Evolutionary conservation across 2,113 vertebrate species (phyloP), one percentile per base, ranked within the genome.

Genomic region (Holacanthus passer): DNA sequence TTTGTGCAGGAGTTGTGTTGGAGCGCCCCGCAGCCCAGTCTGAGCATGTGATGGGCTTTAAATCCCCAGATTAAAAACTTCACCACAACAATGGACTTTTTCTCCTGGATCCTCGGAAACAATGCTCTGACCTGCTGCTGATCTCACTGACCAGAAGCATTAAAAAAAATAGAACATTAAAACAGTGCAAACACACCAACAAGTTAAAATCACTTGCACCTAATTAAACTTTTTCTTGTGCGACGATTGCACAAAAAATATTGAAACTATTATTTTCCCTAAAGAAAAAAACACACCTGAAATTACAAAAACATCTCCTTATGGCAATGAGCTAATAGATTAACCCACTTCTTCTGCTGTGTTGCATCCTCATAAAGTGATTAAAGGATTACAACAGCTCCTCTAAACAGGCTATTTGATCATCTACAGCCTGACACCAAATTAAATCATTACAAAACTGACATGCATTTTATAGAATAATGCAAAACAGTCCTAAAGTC

Each of bases 1-100:
- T 69, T 65, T 53, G 64, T 67, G 72, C 77, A 43, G 86, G n/a
- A 65, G 62, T 79, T 69, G 78, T 63, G 63, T 17, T 19, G 1
- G 50, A 68, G 55, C 64, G 59, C 70, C 81, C 68, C 58, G 85
- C 82, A 45, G 70, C 82, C 70, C 79, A 22, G 80, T 75, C 85
- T 32, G 90, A 88, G 73, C 94, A 94, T 92, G 95, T 95, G 94
- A 95, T 91, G 91, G 78, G 77, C 77, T 84, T 89, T 83, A 92
- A 94, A 94, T 90, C 92, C 92, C 73, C 91, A 89, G 94, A 94
- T 94, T 95, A 93, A 85, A 90, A 91, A 94, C 60, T 91, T 92
- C 84, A 65, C 87, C 35, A 73, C 87, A 92, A 95, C 94, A 95
- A 94, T 90, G 89, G 85, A 85, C 67, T 90, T 94, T 86, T 93